Conservation (phyloP, 2,113 vertebrate species). For the Picathartes gymnocephalus region DNA sequence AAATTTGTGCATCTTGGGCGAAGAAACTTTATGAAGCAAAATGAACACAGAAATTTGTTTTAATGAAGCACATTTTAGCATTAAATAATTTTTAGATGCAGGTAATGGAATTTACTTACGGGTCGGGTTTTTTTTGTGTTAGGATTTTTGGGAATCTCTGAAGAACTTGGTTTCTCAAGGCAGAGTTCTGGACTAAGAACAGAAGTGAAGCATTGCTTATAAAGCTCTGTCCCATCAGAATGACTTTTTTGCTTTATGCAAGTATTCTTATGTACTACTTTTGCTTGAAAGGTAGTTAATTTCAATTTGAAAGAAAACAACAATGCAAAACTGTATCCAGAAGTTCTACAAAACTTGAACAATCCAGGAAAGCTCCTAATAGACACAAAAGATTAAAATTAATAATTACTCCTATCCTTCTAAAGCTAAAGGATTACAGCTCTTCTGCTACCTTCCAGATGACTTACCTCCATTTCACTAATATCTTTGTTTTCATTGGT, state of each 20-base stretch:
- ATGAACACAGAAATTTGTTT: background rate
- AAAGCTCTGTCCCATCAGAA: background rate
- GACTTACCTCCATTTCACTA: background rate
- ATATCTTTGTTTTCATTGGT: background rate
- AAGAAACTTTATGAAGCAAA: background rate
- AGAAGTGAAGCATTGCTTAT: background rate
- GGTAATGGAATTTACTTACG: background rate
- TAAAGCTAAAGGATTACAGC: background rate
- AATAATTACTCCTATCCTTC: background rate
- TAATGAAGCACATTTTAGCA: background rate
- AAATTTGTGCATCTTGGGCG: background rate
- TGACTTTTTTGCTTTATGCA: background rate
- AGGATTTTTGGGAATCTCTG: background rate
- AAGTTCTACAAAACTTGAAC: background rate
- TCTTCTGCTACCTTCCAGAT: background rate
- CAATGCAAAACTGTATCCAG: background rate
- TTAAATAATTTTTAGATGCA: background rate
- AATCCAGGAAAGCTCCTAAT: background rate
- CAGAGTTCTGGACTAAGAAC: background rate
- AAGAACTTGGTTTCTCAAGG: background rate
- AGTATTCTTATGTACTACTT: background rate
- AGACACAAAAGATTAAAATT: background rate
- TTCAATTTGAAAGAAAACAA: background rate
- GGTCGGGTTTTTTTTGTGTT: background rate
- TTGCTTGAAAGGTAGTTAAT: background rate